A percentile compares a stretch with the other conserved stretches of the same genome.
Evolutionary conservation across 2,113 vertebrate genomes (phyloP).

Genomic region (Naja naja): DNA sequence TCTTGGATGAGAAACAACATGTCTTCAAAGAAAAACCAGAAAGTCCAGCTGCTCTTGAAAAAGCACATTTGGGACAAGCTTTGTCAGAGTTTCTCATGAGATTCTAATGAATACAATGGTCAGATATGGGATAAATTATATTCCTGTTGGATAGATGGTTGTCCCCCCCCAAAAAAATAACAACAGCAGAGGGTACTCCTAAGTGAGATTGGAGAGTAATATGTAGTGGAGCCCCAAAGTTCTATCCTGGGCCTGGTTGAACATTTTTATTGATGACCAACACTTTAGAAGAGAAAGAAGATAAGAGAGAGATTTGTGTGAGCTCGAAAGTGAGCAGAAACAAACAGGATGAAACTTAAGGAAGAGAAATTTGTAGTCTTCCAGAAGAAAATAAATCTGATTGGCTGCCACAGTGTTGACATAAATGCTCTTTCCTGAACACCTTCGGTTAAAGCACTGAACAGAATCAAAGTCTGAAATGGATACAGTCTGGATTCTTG

Average conservation of each 20-base stretch:
- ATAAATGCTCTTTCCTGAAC: not conserved
- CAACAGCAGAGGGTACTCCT: not conserved
- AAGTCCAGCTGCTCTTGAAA: too few relatives aligned
- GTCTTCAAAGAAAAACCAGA: too few relatives aligned
- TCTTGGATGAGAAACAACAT: too few relatives aligned
- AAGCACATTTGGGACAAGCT: not conserved
- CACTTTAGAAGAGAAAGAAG: not conserved
- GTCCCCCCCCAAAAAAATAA: not conserved
- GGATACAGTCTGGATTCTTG: not conserved
- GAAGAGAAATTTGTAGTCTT: not conserved
- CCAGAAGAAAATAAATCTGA: not conserved
- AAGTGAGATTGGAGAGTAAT: not conserved
- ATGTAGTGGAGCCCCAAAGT: not conserved
- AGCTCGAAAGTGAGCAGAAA: not conserved
- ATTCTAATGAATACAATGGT: not conserved
- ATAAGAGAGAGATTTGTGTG: not conserved
- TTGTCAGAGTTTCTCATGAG: not conserved
- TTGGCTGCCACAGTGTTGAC: not conserved
- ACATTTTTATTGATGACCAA: not conserved
- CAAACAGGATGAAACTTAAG: not conserved
- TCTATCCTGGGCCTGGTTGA: not conserved
- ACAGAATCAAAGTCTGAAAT: not conserved
- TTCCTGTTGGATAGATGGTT: not conserved
- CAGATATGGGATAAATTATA: not conserved
- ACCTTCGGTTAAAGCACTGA: not conserved